Evolutionary conservation across 2,113 vertebrate species (phyloP).

Genomic region (Colius striatus): DNA sequence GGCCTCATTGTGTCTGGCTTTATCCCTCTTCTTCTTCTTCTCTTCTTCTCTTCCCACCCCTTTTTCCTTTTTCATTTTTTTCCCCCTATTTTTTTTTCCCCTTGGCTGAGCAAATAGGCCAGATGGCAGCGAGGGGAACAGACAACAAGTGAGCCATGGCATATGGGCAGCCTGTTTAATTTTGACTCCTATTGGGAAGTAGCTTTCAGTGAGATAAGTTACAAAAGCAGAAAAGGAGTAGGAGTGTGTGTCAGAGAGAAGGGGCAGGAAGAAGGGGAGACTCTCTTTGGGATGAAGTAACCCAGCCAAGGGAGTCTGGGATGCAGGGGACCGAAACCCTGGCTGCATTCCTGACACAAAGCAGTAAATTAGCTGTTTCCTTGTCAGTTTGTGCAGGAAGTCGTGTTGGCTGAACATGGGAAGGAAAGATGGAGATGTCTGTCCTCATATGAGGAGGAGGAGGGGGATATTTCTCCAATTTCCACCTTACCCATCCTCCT

Average conservation of each 20-base stretch:
- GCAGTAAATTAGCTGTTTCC: constrained; percentile 39
- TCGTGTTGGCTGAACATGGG: not conserved
- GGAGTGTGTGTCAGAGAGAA: not conserved
- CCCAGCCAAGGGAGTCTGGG: not conserved
- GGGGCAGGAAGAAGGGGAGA: constrained; percentile 52
- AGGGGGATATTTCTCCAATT: fast-evolving
- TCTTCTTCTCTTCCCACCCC: not conserved
- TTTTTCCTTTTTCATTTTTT: not conserved
- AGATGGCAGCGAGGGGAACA: constrained; percentile 94
- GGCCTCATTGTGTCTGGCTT: constrained; percentile 80
- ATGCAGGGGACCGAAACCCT: not conserved
- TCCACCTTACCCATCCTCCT: not conserved
- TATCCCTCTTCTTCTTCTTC: constrained; percentile 17
- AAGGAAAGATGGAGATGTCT: constrained; percentile 54
- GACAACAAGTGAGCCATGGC: constrained; percentile 94
- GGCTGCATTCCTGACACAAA: constrained; percentile 17
- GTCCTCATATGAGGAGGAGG: not conserved
- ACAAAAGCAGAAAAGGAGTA: constrained; percentile 77
- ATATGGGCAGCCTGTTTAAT: constrained; percentile 99
- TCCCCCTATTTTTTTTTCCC: not conserved
- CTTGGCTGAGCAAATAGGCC: constrained; percentile 91
- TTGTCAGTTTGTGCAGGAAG: constrained; percentile 41
- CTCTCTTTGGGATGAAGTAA: constrained; percentile 53
- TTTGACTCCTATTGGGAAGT: constrained; percentile 91
- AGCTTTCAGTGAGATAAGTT: constrained; percentile 81